Conservation (phyloP, 92 coral and sea anemone species). For the Palythoa heliodiscus region DNA sequence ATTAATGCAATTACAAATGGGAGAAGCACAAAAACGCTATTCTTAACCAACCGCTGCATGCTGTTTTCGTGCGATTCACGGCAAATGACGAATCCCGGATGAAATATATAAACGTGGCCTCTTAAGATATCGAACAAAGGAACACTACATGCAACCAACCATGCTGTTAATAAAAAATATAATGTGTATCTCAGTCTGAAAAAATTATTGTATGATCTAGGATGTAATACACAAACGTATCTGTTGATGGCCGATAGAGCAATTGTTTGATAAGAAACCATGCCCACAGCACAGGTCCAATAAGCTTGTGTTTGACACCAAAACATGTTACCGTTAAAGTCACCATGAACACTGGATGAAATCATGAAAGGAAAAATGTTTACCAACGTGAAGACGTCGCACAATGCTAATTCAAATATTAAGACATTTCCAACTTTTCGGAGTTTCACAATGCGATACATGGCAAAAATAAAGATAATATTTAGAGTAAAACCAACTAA, state of each 20-base stretch:
- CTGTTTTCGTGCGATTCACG: background rate
- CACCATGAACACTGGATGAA: background rate
- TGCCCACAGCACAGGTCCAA: constrained; percentile 12
- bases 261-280: constrained; percentile 16
- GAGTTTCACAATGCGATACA: constrained; percentile 12
- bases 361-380: constrained; percentile 17
- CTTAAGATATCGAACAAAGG: constrained; percentile 19
- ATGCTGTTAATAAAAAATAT: background rate
- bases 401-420: constrained; percentile 13
- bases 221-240: constrained; percentile 28
- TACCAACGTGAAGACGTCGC: constrained; percentile 6
- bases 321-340: background rate
- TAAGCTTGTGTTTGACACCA: constrained; percentile 36
- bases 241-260: constrained; percentile 28
- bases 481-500: background rate
- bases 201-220: constrained; percentile 15
- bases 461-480: background rate
- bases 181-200: constrained; percentile 31
- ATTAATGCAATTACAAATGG: background rate
- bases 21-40: background rate
- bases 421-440: constrained; percentile 19
- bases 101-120: constrained; percentile 8
- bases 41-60: background rate
- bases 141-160: constrained; percentile 11
- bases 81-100: constrained; percentile 15